Conservation (phyloP, 2,888 invertebrate species). For the Synanthedon vespiformis region DNA sequence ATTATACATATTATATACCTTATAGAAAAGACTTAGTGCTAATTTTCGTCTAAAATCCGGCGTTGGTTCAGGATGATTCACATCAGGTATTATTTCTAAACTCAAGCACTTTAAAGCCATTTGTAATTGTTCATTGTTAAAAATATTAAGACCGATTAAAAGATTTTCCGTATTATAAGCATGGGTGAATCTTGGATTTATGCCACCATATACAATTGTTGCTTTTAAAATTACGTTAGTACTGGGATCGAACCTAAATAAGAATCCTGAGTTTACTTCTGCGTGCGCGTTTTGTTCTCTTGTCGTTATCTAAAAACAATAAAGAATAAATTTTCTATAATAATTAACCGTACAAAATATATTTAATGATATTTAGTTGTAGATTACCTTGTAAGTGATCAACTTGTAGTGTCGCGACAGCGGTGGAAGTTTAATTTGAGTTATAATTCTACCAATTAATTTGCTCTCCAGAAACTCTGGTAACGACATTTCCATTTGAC, state of each 20-base stretch:
- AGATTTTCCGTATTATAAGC: constrained; percentile 59
- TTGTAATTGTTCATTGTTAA: constrained; percentile 48
- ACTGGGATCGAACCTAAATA: constrained; percentile 52
- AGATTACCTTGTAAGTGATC: constrained; percentile 69
- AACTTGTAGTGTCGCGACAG: constrained; percentile 54
- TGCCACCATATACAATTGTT: constrained; percentile 66
- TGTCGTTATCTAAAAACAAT: constrained; percentile 72
- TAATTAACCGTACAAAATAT: too few species aligned
- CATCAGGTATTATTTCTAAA: constrained; percentile 25
- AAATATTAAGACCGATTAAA: constrained; percentile 37
- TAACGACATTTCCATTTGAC: background rate
- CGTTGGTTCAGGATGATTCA: constrained; percentile 63
- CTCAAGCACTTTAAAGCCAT: constrained; percentile 25
- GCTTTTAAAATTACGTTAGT: constrained; percentile 40
- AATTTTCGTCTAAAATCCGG: constrained; percentile 68
- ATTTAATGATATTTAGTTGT: too few species aligned
- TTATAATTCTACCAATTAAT: constrained; percentile 49
- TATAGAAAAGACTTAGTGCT: constrained; percentile 73
- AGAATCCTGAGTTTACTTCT: constrained; percentile 76
- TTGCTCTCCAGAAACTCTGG: constrained; percentile 38
- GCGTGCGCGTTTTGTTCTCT: constrained; percentile 76
- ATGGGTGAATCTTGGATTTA: constrained; percentile 37
- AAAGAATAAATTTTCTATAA: background rate
- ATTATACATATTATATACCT: constrained; percentile 34
- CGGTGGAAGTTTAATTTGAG: constrained; percentile 63